Base-by-base conservation (phyloP, 2,113 vertebrate species). In the Caracal caracal region DNA sequence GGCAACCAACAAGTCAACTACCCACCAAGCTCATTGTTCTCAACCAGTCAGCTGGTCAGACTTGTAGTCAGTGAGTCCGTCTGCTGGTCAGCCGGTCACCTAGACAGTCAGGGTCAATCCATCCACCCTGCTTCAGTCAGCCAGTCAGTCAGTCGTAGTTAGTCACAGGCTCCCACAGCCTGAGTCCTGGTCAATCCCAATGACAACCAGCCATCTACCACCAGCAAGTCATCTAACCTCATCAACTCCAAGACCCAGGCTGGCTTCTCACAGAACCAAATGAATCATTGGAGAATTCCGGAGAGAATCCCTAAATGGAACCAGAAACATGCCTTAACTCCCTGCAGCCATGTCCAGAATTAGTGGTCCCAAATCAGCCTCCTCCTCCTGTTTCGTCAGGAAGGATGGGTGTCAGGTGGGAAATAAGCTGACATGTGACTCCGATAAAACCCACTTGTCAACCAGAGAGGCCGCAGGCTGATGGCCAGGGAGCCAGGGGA, bases 21-120 rank as follows among this genome's bases (percentile, higher is more conserved):
- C 17, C 37, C n/a, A 16, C 13, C 15, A 49, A 61, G 15, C 12
- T 49, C 19, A 1, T 7, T 59, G 78, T 56, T 28, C 35, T 28
- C 53, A 33, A 17, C 35, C 20, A 84, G 33, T 53, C 33, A 35
- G 40, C 15, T 2, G 6, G 33, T 30, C 79, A 81, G 28, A 19
- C 24, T 0, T 15, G 56, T 6, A 35, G n/a, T 10, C 49, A 2
- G 6, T 0, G 37, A 37, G 56, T 26, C 13, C 2, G 49, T 30
- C 40, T 33, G 24, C 56, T 4, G 75, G 65, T 37, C 40, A 28
- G 1, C 73, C 30, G 11, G 35, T 35, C 83, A n/a, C 78, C 70
- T 20, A 1, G 35, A 10, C 26, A 6, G 56, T 28, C 70, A 43
- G 81, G 24, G 56, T 87, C 61, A 4, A 1, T 53, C 80, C 10